Evolutionary conservation across 2,797 vertebrate genomes (phyloP), one percentile per base, ranked within the genome.

Genomic region (Kryptolebias ocellatus): DNA sequence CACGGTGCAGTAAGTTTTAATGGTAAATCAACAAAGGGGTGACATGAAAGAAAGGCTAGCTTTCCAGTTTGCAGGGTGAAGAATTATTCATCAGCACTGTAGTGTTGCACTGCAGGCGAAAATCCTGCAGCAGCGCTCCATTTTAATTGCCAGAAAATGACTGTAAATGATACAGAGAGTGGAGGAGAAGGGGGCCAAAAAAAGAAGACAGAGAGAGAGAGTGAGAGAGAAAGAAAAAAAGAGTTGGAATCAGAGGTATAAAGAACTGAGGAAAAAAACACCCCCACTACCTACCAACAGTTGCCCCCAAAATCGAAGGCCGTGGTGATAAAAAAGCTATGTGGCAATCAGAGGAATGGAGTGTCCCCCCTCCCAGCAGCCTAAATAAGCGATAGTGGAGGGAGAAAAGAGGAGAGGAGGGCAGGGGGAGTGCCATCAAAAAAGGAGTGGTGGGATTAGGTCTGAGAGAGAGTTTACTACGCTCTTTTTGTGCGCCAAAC

Each of bases 91-190:
- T 93, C 90, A 90, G 87, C 73, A 68, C 81, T 86, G 81, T 81
- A 90, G 90, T 86, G 87, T 90, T 87, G 89, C 91, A 91, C 92
- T 92, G 92, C 90, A 64, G 92, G 92, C 91, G 56, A 89, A 91
- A 90, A 86, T 89, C 91, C 90, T 91, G 90, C 89, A 92, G 92
- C 91, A 85, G 83, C 75, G 80, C 88, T 92, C 87, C 87, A 90
- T 91, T 92, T 94, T 94, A 93, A 94, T 93, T 94, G 89, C 89
- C 89, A 92, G 90, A 92, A 94, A 93, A 93, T 92, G 84, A 90
- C 81, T 89, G 90, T 92, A 91, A 93, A 91, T 91, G 83, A 92
- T 89, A 92, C 82, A 74, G 85, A 87, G 80, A 78, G 83, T 44
- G 71, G 76, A 67, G 56, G 80, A 84, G 80, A 83, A 74, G 59